These are phyloP conservation scores for Hydroisotoma schaefferi DNA, from an alignment of 2,888 invertebrate genomes.

Conservation along the genomic window DNA sequence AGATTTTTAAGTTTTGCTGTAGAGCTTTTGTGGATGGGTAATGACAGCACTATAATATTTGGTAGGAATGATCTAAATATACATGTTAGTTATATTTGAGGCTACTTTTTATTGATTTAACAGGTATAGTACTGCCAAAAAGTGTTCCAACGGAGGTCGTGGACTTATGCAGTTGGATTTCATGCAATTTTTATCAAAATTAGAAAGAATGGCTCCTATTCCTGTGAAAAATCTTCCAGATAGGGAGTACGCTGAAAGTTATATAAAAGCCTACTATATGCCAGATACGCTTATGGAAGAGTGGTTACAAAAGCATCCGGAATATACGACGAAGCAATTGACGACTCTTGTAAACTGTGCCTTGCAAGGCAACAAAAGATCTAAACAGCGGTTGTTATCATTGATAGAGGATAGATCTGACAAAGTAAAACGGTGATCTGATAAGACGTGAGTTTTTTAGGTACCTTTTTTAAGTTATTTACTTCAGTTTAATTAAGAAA, in stretches of 20 bases:
- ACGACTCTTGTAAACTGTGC: slow-evolving; percentile 77
- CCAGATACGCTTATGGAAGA: slow-evolving; percentile 81
- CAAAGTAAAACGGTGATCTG: slow-evolving; percentile 39
- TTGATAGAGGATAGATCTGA: slow-evolving; percentile 66
- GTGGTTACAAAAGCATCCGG: slow-evolving; percentile 82
- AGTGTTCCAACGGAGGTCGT: slow-evolving; percentile 92
- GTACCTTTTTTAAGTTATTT: too few species aligned
- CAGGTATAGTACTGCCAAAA: slow-evolving; percentile 80
- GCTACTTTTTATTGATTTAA: slow-evolving; percentile 50
- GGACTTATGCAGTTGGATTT: slow-evolving; percentile 98
- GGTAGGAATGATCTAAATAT: too few species aligned
- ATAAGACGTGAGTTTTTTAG: too few species aligned
- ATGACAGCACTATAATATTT: too few species aligned
- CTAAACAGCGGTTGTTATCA: slow-evolving; percentile 70
- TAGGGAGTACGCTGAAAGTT: slow-evolving; percentile 85
- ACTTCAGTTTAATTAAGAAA: too few species aligned
- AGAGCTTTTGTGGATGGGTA: slow-evolving; percentile 90
- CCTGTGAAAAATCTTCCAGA: slow-evolving; percentile 72
- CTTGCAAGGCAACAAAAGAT: slow-evolving; percentile 82
- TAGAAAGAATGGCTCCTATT: slow-evolving; percentile 78
- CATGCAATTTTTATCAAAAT: slow-evolving; percentile 84
- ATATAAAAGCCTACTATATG: slow-evolving; percentile 67
- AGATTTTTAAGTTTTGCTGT: slow-evolving; percentile 77
- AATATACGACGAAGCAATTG: slow-evolving; percentile 86
- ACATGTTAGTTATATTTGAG: too few species aligned